Evolutionary conservation across 2,113 vertebrate species (phyloP).

Genomic region (Patagioenas fasciata): DNA sequence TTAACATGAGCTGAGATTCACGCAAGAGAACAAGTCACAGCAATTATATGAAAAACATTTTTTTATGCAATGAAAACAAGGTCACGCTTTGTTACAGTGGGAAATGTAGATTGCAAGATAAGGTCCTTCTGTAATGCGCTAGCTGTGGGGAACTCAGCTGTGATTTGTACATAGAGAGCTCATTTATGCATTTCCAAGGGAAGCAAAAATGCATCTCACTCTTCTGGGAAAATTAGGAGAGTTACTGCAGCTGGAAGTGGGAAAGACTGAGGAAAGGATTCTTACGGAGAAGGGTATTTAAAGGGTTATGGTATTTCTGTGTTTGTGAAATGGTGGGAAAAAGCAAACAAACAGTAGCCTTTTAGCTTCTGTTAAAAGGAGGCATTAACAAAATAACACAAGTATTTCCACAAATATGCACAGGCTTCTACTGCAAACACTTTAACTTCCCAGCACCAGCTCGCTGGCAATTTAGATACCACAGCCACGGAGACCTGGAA

Average conservation of each 20-base stretch:
- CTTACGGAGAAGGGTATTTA: constrained; percentile 49
- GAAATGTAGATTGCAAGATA: constrained; percentile 75
- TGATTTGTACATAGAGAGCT: constrained; percentile 74
- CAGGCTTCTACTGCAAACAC: background rate
- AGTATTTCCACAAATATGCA: constrained; percentile 16
- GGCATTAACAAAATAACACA: constrained; percentile 42
- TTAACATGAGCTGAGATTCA: constrained; percentile 39
- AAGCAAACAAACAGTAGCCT: constrained; percentile 39
- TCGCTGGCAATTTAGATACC: background rate
- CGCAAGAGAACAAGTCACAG: constrained; percentile 18
- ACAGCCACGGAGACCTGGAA: background rate
- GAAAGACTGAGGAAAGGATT: constrained; percentile 66
- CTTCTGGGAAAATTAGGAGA: constrained; percentile 74
- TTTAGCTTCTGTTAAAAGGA: constrained; percentile 51
- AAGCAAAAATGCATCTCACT: constrained; percentile 64
- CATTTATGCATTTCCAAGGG: constrained; percentile 82
- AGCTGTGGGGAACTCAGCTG: constrained; percentile 77
- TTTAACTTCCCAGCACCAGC: background rate
- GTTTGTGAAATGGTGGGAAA: constrained; percentile 58
- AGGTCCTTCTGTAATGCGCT: constrained; percentile 78
- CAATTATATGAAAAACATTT: constrained; percentile 63
- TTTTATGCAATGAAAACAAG: constrained; percentile 77
- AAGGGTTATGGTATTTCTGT: constrained; percentile 50
- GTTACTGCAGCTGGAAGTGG: constrained; percentile 73
- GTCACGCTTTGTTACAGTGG: constrained; percentile 77